phyloP scores from a whole-genome alignment of 2,113 vertebrate genomes.

The Crotalus helleri region DNA sequence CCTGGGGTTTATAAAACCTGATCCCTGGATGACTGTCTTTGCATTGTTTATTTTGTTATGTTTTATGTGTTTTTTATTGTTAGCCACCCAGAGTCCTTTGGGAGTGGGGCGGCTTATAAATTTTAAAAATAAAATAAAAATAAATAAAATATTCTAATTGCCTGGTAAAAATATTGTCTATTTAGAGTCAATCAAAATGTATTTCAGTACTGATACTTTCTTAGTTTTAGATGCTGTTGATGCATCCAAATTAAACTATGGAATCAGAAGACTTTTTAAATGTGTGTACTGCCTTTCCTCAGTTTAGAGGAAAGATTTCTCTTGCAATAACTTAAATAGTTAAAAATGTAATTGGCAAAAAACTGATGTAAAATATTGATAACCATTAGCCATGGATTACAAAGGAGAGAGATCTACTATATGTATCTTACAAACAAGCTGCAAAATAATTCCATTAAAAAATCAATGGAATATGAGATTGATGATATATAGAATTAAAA shows the following conservation, averaged over 20 bases:
- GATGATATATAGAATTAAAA: not conserved
- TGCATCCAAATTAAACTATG: not conserved
- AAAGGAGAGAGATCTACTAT: not conserved
- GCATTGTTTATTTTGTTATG: too few species aligned
- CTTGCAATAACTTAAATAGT: not conserved
- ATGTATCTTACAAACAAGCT: not conserved
- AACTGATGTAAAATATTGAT: not conserved
- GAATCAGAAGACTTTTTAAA: not conserved
- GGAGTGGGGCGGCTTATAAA: too few species aligned
- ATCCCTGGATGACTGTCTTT: too few species aligned
- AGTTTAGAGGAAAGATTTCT: not conserved
- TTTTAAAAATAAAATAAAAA: too few species aligned
- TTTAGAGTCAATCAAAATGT: not conserved
- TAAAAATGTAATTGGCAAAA: not conserved
- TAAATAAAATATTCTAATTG: not conserved
- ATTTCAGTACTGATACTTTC: not conserved
- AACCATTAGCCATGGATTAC: not conserved
- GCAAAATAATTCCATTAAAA: not conserved
- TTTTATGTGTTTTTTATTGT: too few species aligned
- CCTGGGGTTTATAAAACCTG: too few species aligned
- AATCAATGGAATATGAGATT: not conserved
- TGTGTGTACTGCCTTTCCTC: not conserved
- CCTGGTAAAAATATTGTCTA: not conserved
- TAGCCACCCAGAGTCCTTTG: too few species aligned
- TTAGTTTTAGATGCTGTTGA: not conserved